Percentiles rank a stretch among this genome's conserved stretches.
These are phyloP conservation scores for Panulirus ornatus DNA, from an alignment of 1,140 invertebrate genomes.

Conservation along the genomic window DNA sequence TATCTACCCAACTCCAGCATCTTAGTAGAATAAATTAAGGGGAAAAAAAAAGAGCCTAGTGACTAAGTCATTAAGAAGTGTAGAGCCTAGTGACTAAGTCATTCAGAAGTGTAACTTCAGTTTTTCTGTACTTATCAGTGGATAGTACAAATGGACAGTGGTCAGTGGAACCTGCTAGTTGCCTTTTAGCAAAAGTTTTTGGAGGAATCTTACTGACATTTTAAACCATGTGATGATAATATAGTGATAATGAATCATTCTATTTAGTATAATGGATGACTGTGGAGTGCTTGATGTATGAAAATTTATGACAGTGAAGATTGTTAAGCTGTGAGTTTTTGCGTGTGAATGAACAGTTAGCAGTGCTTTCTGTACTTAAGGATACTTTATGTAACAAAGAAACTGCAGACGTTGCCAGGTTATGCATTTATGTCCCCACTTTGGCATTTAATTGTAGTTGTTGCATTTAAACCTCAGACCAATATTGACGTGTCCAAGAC, in stretches of 20 bases:
- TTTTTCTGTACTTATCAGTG: constrained; percentile 50
- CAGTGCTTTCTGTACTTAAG: constrained; percentile 56
- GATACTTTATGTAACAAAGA: constrained; percentile 25
- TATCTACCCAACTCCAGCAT: constrained; percentile 68
- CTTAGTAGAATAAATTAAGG: constrained; percentile 64
- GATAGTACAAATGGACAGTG: constrained; percentile 40
- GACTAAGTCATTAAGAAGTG: neutral
- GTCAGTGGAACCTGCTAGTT: constrained; percentile 10
- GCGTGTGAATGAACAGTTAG: constrained; percentile 8
- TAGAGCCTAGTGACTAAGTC: neutral
- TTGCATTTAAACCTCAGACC: constrained; percentile 45
- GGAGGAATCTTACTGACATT: neutral
- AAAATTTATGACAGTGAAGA: neutral
- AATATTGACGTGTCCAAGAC: neutral
- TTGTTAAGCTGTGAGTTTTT: neutral
- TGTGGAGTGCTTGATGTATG: neutral
- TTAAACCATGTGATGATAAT: constrained; percentile 9
- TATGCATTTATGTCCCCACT: constrained; percentile 58
- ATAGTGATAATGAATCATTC: neutral
- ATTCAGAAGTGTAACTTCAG: neutral
- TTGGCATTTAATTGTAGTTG: constrained; percentile 56
- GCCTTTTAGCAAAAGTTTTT: constrained; percentile 5
- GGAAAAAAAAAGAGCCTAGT: neutral
- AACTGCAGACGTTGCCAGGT: constrained; percentile 49
- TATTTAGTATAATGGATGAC: neutral